A percentile compares a stretch with the other conserved stretches of the same genome.
phyloP scores from a whole-genome alignment of 1,140 invertebrate genomes.

The Hyphantria cunea region DNA sequence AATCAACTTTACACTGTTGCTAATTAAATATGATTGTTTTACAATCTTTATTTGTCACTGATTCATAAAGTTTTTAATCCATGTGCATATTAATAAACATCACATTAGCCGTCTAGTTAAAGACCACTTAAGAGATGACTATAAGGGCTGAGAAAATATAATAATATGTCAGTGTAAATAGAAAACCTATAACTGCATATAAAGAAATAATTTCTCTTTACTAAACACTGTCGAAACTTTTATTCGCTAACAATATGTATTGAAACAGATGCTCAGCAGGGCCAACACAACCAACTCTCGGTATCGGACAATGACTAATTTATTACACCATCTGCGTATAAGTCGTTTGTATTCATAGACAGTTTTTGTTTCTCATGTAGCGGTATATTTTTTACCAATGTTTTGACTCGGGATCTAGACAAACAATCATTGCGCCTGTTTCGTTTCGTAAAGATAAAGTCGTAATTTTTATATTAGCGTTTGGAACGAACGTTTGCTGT shows the following conservation, averaged over 20 bases:
- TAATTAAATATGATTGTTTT: too few species aligned
- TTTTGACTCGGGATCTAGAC: constrained; percentile 18
- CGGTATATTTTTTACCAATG: constrained; percentile 17
- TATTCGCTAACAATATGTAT: constrained; percentile 22
- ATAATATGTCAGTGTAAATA: too few species aligned
- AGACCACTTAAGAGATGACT: too few species aligned
- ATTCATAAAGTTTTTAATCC: too few species aligned
- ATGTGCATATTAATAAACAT: too few species aligned
- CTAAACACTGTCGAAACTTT: neutral
- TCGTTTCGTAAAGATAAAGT: constrained; percentile 13
- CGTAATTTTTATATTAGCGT: neutral
- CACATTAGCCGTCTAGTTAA: too few species aligned
- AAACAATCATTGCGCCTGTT: constrained; percentile 8
- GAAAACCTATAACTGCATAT: neutral
- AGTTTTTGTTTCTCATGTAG: constrained; percentile 19
- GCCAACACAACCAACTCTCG: constrained; percentile 3
- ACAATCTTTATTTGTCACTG: too few species aligned
- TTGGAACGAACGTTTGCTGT: neutral
- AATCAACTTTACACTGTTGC: too few species aligned
- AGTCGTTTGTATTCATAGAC: constrained; percentile 29
- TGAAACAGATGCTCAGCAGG: constrained; percentile 16
- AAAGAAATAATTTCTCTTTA: neutral
- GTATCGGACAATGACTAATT: constrained; percentile 25
- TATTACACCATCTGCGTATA: constrained; percentile 16
- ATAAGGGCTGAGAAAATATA: too few species aligned